These are phyloP conservation scores for Lithobates pipiens DNA, from an alignment of 2,797 vertebrate genomes.

Conservation along the genomic window DNA sequence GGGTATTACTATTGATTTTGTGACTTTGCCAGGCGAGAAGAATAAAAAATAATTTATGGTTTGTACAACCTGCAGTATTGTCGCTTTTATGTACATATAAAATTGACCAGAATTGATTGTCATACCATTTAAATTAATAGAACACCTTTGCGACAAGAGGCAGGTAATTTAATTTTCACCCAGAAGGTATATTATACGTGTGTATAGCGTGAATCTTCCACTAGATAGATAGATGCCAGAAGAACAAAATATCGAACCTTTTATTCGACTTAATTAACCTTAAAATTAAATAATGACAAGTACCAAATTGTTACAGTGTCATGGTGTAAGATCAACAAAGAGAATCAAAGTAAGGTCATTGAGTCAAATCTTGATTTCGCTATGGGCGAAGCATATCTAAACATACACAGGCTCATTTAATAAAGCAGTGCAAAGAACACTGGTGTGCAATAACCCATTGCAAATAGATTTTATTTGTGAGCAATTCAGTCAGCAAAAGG, in stretches of 20 bases:
- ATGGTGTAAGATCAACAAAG: neutral
- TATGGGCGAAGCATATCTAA: neutral
- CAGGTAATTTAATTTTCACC: conserved; percentile 47
- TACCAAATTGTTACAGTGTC: neutral
- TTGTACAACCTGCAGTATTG: conserved; percentile 52
- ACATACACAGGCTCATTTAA: neutral
- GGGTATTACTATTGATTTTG: conserved; percentile 56
- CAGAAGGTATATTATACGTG: conserved; percentile 19
- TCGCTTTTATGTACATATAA: conserved; percentile 50
- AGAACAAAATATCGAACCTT: conserved; percentile 38
- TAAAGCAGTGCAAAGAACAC: neutral
- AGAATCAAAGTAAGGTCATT: neutral
- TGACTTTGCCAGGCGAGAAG: conserved; percentile 36
- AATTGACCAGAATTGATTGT: conserved; percentile 53
- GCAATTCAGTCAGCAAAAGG: neutral
- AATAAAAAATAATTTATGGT: conserved; percentile 53
- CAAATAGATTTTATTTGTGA: neutral
- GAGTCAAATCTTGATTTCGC: neutral
- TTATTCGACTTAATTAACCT: conserved; percentile 33
- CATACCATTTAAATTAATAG: conserved; percentile 47
- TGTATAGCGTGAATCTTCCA: conserved; percentile 10
- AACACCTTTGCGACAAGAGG: conserved; percentile 19
- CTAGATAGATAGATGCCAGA: neutral
- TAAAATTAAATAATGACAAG: conserved; percentile 44
- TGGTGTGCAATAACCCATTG: neutral